Conservation (phyloP, 2,888 invertebrate species). For the Macrophya alboannulata region DNA sequence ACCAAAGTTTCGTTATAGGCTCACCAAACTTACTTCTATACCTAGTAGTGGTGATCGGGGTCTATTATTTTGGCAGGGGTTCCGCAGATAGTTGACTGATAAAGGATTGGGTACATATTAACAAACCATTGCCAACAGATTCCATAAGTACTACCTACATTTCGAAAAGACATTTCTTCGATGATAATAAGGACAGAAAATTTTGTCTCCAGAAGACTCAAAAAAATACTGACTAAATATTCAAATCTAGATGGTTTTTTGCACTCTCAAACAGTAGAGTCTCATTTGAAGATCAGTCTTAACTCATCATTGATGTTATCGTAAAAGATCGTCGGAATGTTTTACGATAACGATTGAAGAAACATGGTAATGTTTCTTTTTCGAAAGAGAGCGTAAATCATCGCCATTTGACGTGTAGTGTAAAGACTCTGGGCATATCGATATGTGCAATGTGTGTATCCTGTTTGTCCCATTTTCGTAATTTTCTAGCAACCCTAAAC, state of each 20-base stretch:
- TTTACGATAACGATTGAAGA: background rate
- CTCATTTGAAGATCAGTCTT: background rate
- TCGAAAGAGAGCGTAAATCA: background rate
- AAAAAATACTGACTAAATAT: background rate
- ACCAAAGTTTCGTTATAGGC: background rate
- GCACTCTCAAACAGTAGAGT: background rate
- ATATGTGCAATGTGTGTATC: too few relatives aligned
- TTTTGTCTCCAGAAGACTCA: background rate
- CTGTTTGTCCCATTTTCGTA: slow-evolving; percentile 5
- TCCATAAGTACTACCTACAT: slow-evolving; percentile 11
- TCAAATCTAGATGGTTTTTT: background rate
- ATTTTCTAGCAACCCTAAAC: slow-evolving; percentile 9
- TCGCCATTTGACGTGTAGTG: background rate
- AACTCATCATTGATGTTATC: background rate
- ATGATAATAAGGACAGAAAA: background rate
- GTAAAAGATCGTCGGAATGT: background rate
- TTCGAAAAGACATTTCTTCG: background rate
- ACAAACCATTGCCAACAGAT: background rate
- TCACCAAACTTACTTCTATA: background rate
- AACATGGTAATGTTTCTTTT: too few relatives aligned
- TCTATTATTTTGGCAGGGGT: slow-evolving; percentile 6
- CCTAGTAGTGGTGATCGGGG: background rate
- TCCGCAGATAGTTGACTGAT: slow-evolving; percentile 1
- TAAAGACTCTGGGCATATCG: background rate
- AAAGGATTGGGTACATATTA: background rate